Conservation (phyloP, 1,140 invertebrate genomes). For the Temnothorax nylanderi region DNA sequence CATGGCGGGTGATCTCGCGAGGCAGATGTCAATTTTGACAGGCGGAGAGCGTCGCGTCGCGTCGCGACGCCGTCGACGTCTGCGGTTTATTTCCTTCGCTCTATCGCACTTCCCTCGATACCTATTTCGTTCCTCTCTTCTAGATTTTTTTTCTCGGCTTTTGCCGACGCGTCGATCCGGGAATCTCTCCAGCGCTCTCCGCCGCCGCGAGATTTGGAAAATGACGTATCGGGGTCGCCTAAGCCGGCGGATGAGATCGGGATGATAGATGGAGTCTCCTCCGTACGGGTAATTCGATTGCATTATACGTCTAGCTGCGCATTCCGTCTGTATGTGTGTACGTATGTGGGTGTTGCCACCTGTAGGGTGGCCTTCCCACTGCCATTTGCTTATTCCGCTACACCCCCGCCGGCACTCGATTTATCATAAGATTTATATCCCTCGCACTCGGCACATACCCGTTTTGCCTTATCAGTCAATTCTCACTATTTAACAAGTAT, state of each 20-base stretch:
- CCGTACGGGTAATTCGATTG: conserved; percentile 62
- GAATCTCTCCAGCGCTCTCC: conserved; percentile 61
- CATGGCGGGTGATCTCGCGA: conserved; percentile 29
- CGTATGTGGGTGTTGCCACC: conserved; percentile 58
- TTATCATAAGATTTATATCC: conserved; percentile 64
- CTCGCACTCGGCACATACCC: conserved; percentile 42
- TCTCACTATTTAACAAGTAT: conserved; percentile 22
- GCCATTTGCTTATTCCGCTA: conserved; percentile 57
- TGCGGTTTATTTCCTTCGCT: conserved; percentile 30
- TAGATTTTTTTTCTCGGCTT: background rate
- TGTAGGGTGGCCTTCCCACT: conserved; percentile 59
- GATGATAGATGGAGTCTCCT: conserved; percentile 75
- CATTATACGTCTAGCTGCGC: conserved; percentile 66
- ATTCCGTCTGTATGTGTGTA: conserved; percentile 4
- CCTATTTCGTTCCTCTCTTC: background rate
- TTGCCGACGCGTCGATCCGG: conserved; percentile 59
- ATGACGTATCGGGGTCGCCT: conserved; percentile 73
- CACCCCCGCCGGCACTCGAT: conserved; percentile 50
- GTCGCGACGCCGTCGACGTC: conserved; percentile 52
- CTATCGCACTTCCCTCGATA: conserved; percentile 1
- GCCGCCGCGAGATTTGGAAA: conserved; percentile 70
- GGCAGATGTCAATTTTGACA: conserved; percentile 41
- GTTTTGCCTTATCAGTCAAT: conserved; percentile 46
- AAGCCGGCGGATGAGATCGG: conserved; percentile 71
- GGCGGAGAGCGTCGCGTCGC: conserved; percentile 37